Base-by-base conservation (phyloP, 2,888 invertebrate species). In the Amblyjoppa fuscipennis region DNA sequence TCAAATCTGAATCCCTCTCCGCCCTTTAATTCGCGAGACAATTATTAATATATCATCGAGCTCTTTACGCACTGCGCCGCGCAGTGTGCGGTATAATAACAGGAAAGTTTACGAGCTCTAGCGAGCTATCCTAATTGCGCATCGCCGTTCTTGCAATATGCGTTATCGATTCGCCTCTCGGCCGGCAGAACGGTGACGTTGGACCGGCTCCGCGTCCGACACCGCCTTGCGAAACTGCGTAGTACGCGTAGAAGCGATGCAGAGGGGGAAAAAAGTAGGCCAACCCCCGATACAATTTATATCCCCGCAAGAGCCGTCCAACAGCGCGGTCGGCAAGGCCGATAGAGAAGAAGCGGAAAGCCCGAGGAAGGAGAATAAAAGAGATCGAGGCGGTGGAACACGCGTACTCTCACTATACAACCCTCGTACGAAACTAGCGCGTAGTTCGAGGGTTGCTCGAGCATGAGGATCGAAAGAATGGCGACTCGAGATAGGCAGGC, bases 221-320 rank as follows among this genome's bases (percentile, higher is more conserved):
- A 64, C 38, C 70, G 45, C 3, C 16, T 64, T 31, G 68, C 69
- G 69, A 79, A 74, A 79, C 64, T 66, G 59, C 68, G 25, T 74
- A 45, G 75, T 49, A 69, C 49, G 59, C 53, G 13, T 20, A 59
- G 28, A 75, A 41, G 64, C 69, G 59, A 74, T 56, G 49, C 28
- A 16, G 49, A 69, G 59, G 69, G 69, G 41, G 74, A 74, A 81
- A 85, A 87, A 90, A 90, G 85, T 89, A 81, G 90, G 90, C 51
- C 90, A 89, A 83, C 87, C 88, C 89, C 81, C 88, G 70, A 76
- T 80, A 80, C 76, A 71, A 75, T 71, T 80, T 84, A 66, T 84
- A 76, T 59, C 25, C 28, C 59, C 59, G 28, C 59, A 25, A 28
- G 25, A 25, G 59, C 25, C 59, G 59, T 13, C 64, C 75, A 69